phyloP scores from a whole-genome alignment of 2,797 vertebrate species.

The Acanthis flammea region DNA sequence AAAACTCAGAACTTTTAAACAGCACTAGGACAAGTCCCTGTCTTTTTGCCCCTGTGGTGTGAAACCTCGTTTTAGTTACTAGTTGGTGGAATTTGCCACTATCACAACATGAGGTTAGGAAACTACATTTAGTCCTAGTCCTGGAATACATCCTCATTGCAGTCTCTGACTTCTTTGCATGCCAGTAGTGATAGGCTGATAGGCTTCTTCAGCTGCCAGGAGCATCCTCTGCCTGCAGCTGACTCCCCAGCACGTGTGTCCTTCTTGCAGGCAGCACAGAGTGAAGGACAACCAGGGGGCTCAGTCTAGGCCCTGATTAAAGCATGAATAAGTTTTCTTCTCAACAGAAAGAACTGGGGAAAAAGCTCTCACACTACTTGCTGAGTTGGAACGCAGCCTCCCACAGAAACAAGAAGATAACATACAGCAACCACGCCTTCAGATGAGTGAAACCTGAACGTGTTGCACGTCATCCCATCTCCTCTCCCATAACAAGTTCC shows the following conservation, averaged over 20 bases:
- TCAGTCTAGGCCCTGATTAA: not conserved
- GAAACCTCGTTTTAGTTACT: not conserved
- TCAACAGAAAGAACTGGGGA: not conserved
- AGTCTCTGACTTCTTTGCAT: not conserved
- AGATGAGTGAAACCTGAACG: not conserved
- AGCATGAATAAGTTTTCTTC: not conserved
- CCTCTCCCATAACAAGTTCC: not conserved
- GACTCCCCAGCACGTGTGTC: rapidly evolving
- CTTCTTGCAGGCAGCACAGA: not conserved
- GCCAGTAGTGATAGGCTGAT: not conserved
- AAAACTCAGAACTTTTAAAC: not conserved
- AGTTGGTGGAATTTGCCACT: not conserved
- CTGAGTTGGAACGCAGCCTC: not conserved
- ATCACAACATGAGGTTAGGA: not conserved
- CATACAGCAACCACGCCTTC: not conserved
- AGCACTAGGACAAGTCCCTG: not conserved
- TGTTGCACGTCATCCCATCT: not conserved
- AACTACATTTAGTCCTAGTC: not conserved
- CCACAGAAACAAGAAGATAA: not conserved
- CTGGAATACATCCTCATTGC: not conserved
- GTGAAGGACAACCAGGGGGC: not conserved
- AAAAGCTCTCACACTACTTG: not conserved
- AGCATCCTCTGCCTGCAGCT: not conserved
- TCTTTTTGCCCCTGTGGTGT: rapidly evolving
- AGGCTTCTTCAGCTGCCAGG: not conserved